phyloP scores from a whole-genome alignment of 1,140 invertebrate species.

The Euura saliciscinereae region DNA sequence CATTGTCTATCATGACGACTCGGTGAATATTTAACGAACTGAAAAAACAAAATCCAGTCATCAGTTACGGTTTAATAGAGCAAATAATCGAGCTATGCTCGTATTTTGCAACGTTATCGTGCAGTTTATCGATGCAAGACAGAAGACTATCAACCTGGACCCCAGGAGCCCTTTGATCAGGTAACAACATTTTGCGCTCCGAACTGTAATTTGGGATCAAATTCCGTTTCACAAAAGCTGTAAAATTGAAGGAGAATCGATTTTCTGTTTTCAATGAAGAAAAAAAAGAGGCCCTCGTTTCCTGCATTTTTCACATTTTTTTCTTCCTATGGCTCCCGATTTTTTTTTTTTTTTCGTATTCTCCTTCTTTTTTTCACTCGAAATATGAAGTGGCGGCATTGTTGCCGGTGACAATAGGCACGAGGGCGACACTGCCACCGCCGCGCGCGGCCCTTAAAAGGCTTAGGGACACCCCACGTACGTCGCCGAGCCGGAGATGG shows the following conservation, averaged over 20 bases:
- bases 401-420: constrained; percentile 2
- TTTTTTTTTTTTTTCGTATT: not conserved
- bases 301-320: constrained; percentile 9
- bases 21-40: too few relatives aligned
- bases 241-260: not conserved
- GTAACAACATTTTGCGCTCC: too few relatives aligned
- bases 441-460: not conserved
- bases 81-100: constrained; percentile 29
- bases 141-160: constrained; percentile 15
- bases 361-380: constrained; percentile 1
- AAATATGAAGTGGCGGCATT: constrained; percentile 14
- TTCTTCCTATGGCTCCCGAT: not conserved
- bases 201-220: too few relatives aligned
- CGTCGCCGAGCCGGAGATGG: not conserved
- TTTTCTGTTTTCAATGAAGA: not conserved
- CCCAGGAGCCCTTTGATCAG: too few relatives aligned
- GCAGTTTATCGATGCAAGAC: constrained; percentile 32
- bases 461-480: not conserved
- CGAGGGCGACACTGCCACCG: not conserved
- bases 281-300: not conserved
- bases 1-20: not conserved
- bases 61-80: too few relatives aligned
- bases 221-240: not conserved
- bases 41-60: too few relatives aligned
- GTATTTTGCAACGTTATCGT: constrained; percentile 41